Evolutionary conservation across 2,888 invertebrate genomes (phyloP).

Genomic region (Xestia xanthographa): DNA sequence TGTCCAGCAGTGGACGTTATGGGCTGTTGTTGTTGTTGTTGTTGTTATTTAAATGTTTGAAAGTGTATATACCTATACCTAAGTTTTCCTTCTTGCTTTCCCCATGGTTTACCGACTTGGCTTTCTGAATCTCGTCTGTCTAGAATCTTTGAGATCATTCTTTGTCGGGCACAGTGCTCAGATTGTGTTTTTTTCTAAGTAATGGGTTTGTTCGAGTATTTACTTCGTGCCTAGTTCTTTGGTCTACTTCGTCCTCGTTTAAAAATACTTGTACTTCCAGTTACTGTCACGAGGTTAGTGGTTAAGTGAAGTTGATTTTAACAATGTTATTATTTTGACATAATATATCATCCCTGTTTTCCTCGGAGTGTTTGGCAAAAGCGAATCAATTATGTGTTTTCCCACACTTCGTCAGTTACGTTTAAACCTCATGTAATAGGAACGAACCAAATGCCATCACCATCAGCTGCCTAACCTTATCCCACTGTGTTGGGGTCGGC

Average conservation of each 20-base stretch:
- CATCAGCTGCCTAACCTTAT: not conserved
- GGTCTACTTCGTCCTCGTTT: not conserved
- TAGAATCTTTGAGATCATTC: conserved; percentile 36
- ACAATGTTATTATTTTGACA: not conserved
- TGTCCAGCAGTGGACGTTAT: too few relatives aligned
- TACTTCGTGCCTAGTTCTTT: conserved; percentile 20
- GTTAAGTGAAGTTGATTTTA: not conserved
- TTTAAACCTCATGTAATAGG: too few relatives aligned
- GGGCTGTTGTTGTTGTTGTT: too few relatives aligned
- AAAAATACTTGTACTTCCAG: not conserved
- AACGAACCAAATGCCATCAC: too few relatives aligned
- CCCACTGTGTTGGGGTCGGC: not conserved
- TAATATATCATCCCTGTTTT: too few relatives aligned
- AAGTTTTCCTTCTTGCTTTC: too few relatives aligned
- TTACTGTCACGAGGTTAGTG: not conserved
- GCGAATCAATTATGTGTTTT: too few relatives aligned
- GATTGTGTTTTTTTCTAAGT: conserved; percentile 52
- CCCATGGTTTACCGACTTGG: not conserved
- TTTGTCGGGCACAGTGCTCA: conserved; percentile 19
- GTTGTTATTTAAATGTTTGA: too few relatives aligned
- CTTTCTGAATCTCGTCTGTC: conserved; percentile 7
- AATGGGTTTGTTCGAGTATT: conserved; percentile 55
- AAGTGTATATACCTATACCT: too few relatives aligned
- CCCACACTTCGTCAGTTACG: too few relatives aligned
- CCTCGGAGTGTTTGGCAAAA: too few relatives aligned